Evolutionary conservation across 2,888 invertebrate genomes (phyloP).

Genomic region (Synanthedon tipuliformis): DNA sequence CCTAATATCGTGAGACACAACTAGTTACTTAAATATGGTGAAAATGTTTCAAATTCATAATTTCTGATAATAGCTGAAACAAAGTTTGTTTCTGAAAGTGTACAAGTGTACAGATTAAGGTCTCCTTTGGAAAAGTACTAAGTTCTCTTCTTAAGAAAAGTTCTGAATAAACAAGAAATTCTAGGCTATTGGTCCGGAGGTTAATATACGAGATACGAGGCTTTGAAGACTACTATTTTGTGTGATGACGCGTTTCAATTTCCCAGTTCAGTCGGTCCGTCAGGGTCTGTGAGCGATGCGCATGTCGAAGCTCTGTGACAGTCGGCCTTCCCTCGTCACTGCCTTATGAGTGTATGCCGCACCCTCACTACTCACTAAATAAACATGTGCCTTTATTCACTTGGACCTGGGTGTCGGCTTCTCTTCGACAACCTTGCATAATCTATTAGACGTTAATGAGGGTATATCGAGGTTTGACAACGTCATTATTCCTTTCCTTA

Average conservation of each 20-base stretch:
- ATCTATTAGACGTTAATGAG: too few relatives aligned
- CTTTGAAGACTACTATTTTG: conserved; percentile 23
- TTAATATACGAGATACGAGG: conserved; percentile 20
- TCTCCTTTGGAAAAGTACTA: too few relatives aligned
- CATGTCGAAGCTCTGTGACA: conserved; percentile 40
- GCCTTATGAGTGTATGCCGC: neutral
- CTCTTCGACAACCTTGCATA: too few relatives aligned
- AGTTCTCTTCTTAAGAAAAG: neutral
- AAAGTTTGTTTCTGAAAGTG: too few relatives aligned
- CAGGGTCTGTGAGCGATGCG: conserved; percentile 55
- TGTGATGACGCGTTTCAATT: conserved; percentile 55
- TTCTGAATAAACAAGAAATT: neutral
- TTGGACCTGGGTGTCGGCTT: neutral
- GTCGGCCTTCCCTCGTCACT: conserved; percentile 11
- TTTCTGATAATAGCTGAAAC: too few relatives aligned
- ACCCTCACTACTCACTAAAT: neutral
- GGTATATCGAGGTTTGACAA: too few relatives aligned
- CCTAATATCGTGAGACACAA: too few relatives aligned
- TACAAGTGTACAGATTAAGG: too few relatives aligned
- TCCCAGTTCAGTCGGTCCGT: conserved; percentile 63
- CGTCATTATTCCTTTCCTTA: too few relatives aligned
- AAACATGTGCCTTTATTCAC: neutral
- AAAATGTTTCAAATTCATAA: too few relatives aligned
- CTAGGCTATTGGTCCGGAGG: conserved; percentile 6
- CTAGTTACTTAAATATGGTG: too few relatives aligned